Evolutionary conservation across 2,113 vertebrate species (phyloP).

Genomic region (Eulemur rufifrons): DNA sequence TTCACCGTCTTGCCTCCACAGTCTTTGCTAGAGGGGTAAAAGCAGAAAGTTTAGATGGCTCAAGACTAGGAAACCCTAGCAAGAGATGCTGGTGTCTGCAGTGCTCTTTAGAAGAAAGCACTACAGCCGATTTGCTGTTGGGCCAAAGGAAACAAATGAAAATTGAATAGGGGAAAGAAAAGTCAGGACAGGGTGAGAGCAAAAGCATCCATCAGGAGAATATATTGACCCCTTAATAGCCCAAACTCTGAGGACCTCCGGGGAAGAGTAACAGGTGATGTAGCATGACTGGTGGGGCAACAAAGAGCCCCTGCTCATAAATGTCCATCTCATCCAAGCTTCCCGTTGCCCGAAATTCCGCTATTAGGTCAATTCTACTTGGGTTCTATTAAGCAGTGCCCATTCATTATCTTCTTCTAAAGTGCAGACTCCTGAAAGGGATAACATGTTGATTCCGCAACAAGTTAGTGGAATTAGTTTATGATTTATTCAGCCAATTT

Average conservation of each 20-base stretch:
- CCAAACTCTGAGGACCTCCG: not conserved
- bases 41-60: not conserved
- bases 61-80: not conserved
- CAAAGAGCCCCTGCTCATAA: not conserved
- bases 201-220: not conserved
- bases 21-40: not conserved
- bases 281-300: not conserved
- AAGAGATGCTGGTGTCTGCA: not conserved
- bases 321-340: not conserved
- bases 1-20: not conserved
- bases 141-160: not conserved
- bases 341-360: not conserved
- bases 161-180: not conserved
- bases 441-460: not conserved
- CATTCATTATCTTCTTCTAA: not conserved
- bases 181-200: not conserved
- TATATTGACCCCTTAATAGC: not conserved
- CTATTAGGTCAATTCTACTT: not conserved
- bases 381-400: not conserved
- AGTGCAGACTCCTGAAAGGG: not conserved
- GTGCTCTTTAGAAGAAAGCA: not conserved
- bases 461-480: not conserved
- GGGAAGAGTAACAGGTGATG: not conserved
- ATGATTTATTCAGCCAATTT: not conserved
- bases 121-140: not conserved